Evolutionary conservation across 2,113 vertebrate species (phyloP), one percentile per base, ranked within the genome.

Genomic region (Camelus bactrianus): DNA sequence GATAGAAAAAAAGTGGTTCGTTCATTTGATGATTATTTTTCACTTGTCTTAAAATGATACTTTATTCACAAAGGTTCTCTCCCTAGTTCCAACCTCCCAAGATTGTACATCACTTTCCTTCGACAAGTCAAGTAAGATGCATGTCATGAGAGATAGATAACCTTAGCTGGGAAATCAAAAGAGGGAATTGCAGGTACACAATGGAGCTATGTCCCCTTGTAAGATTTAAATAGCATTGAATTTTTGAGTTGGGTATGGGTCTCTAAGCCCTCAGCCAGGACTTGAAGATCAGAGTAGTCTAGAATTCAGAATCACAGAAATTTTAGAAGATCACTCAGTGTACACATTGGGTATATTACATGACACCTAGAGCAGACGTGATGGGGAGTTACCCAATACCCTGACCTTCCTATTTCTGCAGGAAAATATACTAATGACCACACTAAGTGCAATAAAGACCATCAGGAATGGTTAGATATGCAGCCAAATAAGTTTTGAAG

Each of bases 201-300:
- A 94, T 72, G 76, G 95, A 94, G 91, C 87, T 87, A 56, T 20
- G 70, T 96, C 80, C 79, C 86, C 50, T 92, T 79, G 79, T 94
- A 62, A 96, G 96, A 91, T 95, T 97, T 96, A 96, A 98, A 97
- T 38, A 94, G 81, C 84, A 95, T 88, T 70, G 84, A 91, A 93
- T 94, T 95, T 95, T 97, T 93, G 42, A 97, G 96, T 97, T 97
- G 96, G 97, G 62, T 93, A 83, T 96, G 64, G 24, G 52, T n/a
- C 28, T 6, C 35, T 24, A 3, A 30, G 32, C 5, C 6, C 42
- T 30, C 56, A 50, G 72, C 17, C 56, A 64, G 13, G 58, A 52
- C 8, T 1, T 32, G 60, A 64, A 65, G 20, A 38, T 48, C 48
- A 35, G 7, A 35, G 22, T 15, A 46, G 19, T 77, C 73, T 79